Evolutionary conservation across 2,797 vertebrate genomes (phyloP), one percentile per base, ranked within the genome.

Genomic region (Cetoscarus ocellatus): DNA sequence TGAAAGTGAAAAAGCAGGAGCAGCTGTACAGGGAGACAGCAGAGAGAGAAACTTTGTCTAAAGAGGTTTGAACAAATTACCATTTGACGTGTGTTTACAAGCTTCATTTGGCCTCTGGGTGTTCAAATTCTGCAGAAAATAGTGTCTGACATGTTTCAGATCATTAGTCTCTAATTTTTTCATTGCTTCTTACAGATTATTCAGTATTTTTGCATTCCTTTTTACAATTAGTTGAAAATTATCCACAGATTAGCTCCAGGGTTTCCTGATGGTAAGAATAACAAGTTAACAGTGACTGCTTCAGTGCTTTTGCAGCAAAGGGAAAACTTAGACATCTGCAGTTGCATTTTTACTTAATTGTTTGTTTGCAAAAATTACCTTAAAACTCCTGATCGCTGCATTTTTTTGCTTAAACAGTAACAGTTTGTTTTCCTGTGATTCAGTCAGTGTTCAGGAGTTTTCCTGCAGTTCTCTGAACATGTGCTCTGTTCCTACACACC

Each of bases 61-160:
- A 10, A 61, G 9, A 40, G 42, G 2, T 27, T 27, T 27, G 27
- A 27, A 27, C 2, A 27, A 27, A 4, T 27, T 27, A 27, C 27
- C 27, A 27, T 27, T n/a, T n/a, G n/a, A 38, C 36, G 57, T 36
- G 43, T 34, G 8, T 71, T 19, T 73, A 60, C 57, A 61, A 54
- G 70, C n/a, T 14, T 61, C 70, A 15, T 60, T 12, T 38, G 19
- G 39, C 39, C 43, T 4, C 7, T 9, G 36, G 51, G n/a, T n/a
- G 39, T 35, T 61, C 15, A 7, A 1, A 8, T 44, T 51, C 36
- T 52, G 19, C 19, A 18, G 6, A 7, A 17, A 57, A 27, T 36
- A 0, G 13, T 47, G 6, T 40, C 18, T 45, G 39, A 50, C 42
- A 40, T 19, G 15, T 66, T 34, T 7, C 7, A 48, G 15, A 39